Evolutionary conservation across 2,113 vertebrate genomes (phyloP), one percentile per base, ranked within the genome.

Genomic region (Sinosuthora webbiana): DNA sequence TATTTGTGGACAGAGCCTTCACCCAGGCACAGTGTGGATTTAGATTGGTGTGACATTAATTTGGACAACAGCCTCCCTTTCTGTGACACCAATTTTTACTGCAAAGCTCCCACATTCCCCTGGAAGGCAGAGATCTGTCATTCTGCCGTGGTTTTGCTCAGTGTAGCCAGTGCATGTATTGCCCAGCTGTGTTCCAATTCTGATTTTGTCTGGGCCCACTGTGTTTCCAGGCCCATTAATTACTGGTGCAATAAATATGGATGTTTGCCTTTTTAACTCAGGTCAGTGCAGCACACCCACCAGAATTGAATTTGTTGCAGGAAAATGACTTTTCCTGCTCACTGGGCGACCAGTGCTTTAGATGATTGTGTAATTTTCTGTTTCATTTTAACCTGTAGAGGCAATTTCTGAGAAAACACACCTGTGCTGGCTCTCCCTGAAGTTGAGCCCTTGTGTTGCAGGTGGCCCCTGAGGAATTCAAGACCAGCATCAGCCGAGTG

Each of bases 391-490:
- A 92, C 11, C 70, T 76, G 9, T 35, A 62, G 63, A 79, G 63
- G 19, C 30, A 67, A 0, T 55, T 45, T 20, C 7, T 76, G 65
- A 68, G 73, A 13, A 55, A 71, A 63, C 17, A 6, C 22, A 6
- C 57, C n/a, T 33, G 47, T 91, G 55, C 53, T 88, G 56, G 31
- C 62, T 78, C 33, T 47, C 57, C 28, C 84, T 97, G 79, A 97
- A 92, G 64, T 31, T 70, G 33, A 93, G 23, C 50, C 11, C 65
- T 92, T 94, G 33, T 96, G 4, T 97, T 97, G 45, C 95, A 99
- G 99, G 99, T 99, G 92, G 99, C 99, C n/a, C 99, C 99, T 16
- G 99, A 99, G 96, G 99, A 99, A 98, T 99, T 99, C 98, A 99
- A 99, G 98, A 99, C 98, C 94, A 99, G 99, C 93, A 98, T 99